A percentile compares a stretch with the other conserved stretches of the same genome.
These are phyloP conservation scores for Orchesella flavescens DNA, from an alignment of 2,888 invertebrate species.

Conservation along the genomic window DNA sequence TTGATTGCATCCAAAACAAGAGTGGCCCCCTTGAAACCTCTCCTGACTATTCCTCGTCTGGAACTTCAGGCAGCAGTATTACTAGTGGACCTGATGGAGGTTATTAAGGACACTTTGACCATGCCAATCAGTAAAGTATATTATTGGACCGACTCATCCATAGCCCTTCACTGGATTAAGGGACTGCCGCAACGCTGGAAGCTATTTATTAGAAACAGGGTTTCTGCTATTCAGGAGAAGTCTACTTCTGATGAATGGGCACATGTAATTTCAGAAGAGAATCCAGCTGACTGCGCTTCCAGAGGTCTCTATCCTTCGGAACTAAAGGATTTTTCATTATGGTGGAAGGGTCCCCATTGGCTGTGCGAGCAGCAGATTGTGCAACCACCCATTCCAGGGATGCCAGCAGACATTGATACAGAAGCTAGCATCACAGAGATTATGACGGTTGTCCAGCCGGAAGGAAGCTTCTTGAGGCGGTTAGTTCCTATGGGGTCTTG, in stretches of 20 bases:
- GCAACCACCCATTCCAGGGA: slow-evolving; percentile 12
- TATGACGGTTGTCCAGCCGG: background rate
- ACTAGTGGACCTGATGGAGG: slow-evolving; percentile 23
- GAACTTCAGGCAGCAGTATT: no score
- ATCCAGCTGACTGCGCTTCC: slow-evolving; percentile 72
- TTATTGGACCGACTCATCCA: slow-evolving; percentile 66
- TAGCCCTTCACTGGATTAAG: slow-evolving; percentile 68
- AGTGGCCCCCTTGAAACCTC: slow-evolving; percentile 61
- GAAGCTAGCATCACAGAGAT: background rate
- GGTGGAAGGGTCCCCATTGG: slow-evolving; percentile 72
- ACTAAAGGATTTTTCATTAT: slow-evolving; percentile 51
- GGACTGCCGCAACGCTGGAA: slow-evolving; percentile 58
- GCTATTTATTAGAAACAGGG: slow-evolving; percentile 69
- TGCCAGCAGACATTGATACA: background rate
- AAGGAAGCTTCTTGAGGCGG: no score
- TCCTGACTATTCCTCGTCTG: slow-evolving; percentile 67
- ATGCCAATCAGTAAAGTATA: background rate
- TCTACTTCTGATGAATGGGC: slow-evolving; percentile 62
- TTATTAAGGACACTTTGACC: slow-evolving; percentile 11
- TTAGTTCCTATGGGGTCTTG: background rate
- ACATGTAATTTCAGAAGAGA: slow-evolving; percentile 69
- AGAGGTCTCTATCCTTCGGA: slow-evolving; percentile 65
- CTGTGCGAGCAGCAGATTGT: slow-evolving; percentile 5
- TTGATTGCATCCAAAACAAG: no score
- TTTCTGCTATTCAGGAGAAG: slow-evolving; percentile 67